Evolutionary conservation across 2,113 vertebrate species (phyloP).

Genomic region (Macroglossus sobrinus): DNA sequence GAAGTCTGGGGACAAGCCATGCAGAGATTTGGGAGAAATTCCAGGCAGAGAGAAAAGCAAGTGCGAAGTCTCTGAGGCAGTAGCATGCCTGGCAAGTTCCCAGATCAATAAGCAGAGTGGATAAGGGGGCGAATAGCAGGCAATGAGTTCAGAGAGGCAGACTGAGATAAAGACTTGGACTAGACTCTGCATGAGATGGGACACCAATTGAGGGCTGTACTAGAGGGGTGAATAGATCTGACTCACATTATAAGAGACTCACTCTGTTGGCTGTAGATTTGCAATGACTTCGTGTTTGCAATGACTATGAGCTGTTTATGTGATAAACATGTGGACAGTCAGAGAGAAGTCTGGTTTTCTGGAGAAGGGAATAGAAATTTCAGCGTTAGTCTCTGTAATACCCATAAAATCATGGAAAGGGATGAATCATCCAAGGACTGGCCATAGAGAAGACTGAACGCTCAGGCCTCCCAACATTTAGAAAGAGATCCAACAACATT

Average conservation of each 20-base stretch:
- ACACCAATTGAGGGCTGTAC: background rate
- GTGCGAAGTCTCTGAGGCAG: background rate
- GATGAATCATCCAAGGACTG: background rate
- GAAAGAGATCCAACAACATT: background rate
- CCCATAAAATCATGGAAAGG: background rate
- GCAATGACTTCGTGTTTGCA: background rate
- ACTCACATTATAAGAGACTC: background rate
- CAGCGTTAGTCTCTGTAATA: background rate
- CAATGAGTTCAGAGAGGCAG: background rate
- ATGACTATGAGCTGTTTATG: background rate
- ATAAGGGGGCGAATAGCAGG: background rate
- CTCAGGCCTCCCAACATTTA: background rate
- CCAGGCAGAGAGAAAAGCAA: background rate
- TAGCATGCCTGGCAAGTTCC: background rate
- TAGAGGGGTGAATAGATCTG: background rate
- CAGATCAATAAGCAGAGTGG: background rate
- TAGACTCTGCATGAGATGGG: background rate
- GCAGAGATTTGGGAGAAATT: background rate
- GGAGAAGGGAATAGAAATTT: background rate
- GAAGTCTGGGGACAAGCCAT: background rate
- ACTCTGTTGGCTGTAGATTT: background rate
- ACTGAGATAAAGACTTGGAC: background rate
- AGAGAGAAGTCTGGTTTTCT: background rate
- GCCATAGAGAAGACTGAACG: background rate
- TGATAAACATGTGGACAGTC: background rate